Evolutionary conservation across 2,797 vertebrate genomes (phyloP), one percentile per base, ranked within the genome.

Genomic region (Liasis olivaceus): DNA sequence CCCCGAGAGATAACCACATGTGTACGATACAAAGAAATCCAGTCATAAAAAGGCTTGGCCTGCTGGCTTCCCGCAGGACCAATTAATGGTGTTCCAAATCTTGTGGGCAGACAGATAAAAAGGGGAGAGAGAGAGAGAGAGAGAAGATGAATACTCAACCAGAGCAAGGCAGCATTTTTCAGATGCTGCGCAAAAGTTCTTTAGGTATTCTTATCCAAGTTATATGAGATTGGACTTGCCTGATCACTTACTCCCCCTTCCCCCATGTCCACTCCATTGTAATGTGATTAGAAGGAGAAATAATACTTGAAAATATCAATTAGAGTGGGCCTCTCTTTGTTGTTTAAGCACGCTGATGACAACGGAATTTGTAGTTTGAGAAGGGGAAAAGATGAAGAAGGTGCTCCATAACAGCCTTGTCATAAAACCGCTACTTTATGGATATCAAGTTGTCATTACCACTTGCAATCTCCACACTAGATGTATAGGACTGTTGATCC

Each of bases 51-150:
- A 98, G 97, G 96, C 58, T 97, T 98, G 96, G 98, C 98, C 98
- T 98, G 98, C 97, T 98, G 97, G 98, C 98, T 97, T 99, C 99
- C 98, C 99, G 88, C 95, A 98, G 98, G 99, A 99, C 99, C 99
- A 99, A 99, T 99, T 99, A 99, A 98, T 98, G 97, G 97, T 97
- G 97, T 96, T 98, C 98, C 98, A 98, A 98, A 98, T 98, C 98
- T 99, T 97, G 97, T 98, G 98, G 98, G 98, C 98, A 98, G 97
- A 97, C 97, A 99, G 98, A 99, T 99, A 98, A 99, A 99, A 99
- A 98, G 98, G 97, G 97, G 97, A 66, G 60, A 85, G 86, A 84
- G 63, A 58, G 69, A 85, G 8, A 31, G 9, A 31, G 62, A 59
- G 36, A 90, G 36, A 62, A 93, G 95, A 97, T 98, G 98, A 98